Evolutionary conservation across 2,113 vertebrate genomes (phyloP), one percentile per base, ranked within the genome.

Genomic region (Chaetodon auriga): DNA sequence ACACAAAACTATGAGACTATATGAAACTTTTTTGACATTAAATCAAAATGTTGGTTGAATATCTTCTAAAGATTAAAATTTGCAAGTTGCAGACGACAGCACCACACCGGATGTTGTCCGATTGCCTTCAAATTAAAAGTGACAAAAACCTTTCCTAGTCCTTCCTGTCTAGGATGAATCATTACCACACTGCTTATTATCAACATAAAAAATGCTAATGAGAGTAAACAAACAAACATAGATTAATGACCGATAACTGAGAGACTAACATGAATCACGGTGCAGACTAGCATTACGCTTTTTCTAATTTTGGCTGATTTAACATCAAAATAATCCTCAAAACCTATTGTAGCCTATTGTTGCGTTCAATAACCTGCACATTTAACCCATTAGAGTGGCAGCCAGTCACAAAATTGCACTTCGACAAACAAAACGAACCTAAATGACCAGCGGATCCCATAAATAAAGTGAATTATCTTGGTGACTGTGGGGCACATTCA

Each of bases 101-200:
- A 16, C 21, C 4, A 43, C 14, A 64, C 58, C 71, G 66, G 73
- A 85, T 25, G 45, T 41, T 38, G 30, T 3, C 38, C 21, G 0
- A 9, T 21, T 38, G 25, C 38, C 16, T 78, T 81, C 84, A 86
- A 68, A 81, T 11, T 78, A 86, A 81, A 73, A 62, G 45, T 13
- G 11, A 12, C 43, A n/a, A 43, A 63, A 25, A 13, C 4, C 30
- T 30, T 30, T 30, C 30, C 30, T 10, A 2, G 30, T 58, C 7
- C 1, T 35, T 19, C 55, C 10, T 13, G 35, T 43, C 9, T 11
- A 23, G 21, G 5, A 4, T 23, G 10, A 55, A 55, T 23, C 8
- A 25, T 62, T 53, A 7, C 2, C 16, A 53, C 2, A 38, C 14
- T 21, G 49, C 10, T 58, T 21, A 43, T 35, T 15, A 36, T n/a